Percentiles rank a stretch among this genome's conserved stretches.
Conservation (phyloP, 2,797 vertebrate genomes). For the Macrochelys suwanniensis region DNA sequence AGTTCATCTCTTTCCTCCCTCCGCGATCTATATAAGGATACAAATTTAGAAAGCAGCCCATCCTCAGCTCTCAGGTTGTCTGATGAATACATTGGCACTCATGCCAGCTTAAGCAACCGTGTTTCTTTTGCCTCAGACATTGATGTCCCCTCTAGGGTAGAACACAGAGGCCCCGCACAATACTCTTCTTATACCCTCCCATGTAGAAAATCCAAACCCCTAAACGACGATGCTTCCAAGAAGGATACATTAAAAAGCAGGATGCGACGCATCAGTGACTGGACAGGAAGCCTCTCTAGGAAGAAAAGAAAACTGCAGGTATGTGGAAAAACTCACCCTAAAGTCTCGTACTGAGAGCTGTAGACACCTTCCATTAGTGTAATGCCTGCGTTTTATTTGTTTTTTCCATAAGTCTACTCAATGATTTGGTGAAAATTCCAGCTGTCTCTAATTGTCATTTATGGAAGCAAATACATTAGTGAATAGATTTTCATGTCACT, state of each 20-base stretch:
- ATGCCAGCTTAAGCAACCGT: constrained; percentile 80
- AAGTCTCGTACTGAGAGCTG: neutral
- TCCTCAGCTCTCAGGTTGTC: constrained; percentile 82
- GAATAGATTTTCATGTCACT: constrained; percentile 6
- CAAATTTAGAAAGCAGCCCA: constrained; percentile 83
- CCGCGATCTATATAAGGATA: constrained; percentile 86
- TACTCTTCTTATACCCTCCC: constrained; percentile 93
- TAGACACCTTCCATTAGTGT: neutral
- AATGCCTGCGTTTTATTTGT: neutral
- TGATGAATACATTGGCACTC: constrained; percentile 79
- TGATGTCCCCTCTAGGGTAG: constrained; percentile 87
- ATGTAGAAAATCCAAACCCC: constrained; percentile 88
- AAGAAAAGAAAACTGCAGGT: constrained; percentile 94
- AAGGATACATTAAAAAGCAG: constrained; percentile 91
- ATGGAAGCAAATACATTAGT: neutral
- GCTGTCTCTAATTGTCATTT: neutral
- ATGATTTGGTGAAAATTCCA: neutral
- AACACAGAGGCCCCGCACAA: constrained; percentile 80
- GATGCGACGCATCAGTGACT: constrained; percentile 94
- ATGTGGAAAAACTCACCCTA: neutral
- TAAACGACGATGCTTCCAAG: constrained; percentile 81
- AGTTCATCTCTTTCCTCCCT: constrained; percentile 87
- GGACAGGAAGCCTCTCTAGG: constrained; percentile 94
- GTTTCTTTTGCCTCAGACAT: constrained; percentile 90
- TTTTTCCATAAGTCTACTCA: neutral